A percentile compares a stretch with the other conserved stretches of the same genome.
Evolutionary conservation across 2,888 invertebrate species (phyloP).

Genomic region (Belgica antarctica): DNA sequence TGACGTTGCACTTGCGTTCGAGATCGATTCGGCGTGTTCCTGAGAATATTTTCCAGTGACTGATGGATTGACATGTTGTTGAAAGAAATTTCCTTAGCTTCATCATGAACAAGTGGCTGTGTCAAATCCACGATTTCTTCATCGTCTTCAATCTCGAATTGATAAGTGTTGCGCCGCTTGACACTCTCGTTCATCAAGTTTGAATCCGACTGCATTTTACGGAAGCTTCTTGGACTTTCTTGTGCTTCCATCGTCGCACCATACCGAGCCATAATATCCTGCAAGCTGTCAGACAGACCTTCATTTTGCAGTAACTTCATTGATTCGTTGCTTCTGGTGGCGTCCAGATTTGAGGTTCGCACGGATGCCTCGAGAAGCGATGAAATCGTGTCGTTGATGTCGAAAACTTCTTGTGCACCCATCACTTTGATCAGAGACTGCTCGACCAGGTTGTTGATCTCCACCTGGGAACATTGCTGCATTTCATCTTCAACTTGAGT

Average conservation of each 20-base stretch:
- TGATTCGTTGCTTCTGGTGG: not conserved
- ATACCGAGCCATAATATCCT: slow-evolving; percentile 4
- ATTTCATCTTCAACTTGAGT: not conserved
- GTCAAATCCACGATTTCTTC: not conserved
- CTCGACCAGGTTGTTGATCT: not conserved
- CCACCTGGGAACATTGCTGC: not conserved
- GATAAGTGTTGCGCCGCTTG: not conserved
- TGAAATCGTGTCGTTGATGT: not conserved
- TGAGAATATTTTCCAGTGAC: not conserved
- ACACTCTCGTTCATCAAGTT: not conserved
- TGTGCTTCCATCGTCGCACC: not conserved
- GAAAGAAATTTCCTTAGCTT: not conserved
- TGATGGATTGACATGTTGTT: not conserved
- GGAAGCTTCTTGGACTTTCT: not conserved
- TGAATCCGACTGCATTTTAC: slow-evolving; percentile 5
- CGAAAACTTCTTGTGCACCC: not conserved
- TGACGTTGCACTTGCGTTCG: not conserved
- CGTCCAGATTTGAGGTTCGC: not conserved
- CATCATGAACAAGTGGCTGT: not conserved
- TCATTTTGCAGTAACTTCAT: not conserved
- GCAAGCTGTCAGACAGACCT: not conserved
- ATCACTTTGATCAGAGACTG: not conserved
- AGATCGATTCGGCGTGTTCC: not conserved
- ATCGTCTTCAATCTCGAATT: not conserved
- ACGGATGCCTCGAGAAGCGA: not conserved